Conservation (phyloP, 1,140 invertebrate species). For the Drosophila tani region DNA sequence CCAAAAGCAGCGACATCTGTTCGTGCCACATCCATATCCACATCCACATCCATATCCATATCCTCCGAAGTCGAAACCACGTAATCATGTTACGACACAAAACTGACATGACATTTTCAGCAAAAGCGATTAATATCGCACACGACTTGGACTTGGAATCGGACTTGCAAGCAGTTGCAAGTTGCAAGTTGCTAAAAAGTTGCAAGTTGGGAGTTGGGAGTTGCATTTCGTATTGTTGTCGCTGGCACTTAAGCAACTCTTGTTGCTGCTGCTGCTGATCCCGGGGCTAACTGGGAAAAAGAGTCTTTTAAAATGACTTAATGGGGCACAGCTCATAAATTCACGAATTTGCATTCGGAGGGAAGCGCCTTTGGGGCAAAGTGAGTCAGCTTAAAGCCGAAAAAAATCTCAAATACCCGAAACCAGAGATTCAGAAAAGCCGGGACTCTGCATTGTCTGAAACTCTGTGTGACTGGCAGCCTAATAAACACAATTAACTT, state of each 20-base stretch:
- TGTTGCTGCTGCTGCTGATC: conserved; percentile 28
- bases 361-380: conserved; percentile 67
- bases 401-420: conserved; percentile 22
- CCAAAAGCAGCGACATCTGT: conserved; percentile 33
- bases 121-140: conserved; percentile 84
- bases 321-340: conserved; percentile 83
- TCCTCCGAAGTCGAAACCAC: conserved; percentile 55
- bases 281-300: conserved; percentile 50
- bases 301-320: conserved; percentile 83
- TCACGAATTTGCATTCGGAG: conserved; percentile 79
- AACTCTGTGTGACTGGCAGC: conserved; percentile 74
- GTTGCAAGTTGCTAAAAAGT: conserved; percentile 31
- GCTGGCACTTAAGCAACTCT: conserved; percentile 14
- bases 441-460: conserved; percentile 28
- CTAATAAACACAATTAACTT: conserved; percentile 85
- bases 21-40: conserved; percentile 44
- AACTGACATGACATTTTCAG: conserved; percentile 83
- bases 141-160: conserved; percentile 59
- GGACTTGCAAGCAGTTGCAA: conserved; percentile 28
- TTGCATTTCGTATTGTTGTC: conserved; percentile 68
- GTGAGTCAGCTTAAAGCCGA: conserved; percentile 54
- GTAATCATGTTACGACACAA: conserved; percentile 83
- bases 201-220: conserved; percentile 38
- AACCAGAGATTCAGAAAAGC: conserved; percentile 41
- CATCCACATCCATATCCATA: conserved; percentile 17